Base-by-base conservation (phyloP, 1,140 invertebrate species). In the Drosophila grimshawi region DNA sequence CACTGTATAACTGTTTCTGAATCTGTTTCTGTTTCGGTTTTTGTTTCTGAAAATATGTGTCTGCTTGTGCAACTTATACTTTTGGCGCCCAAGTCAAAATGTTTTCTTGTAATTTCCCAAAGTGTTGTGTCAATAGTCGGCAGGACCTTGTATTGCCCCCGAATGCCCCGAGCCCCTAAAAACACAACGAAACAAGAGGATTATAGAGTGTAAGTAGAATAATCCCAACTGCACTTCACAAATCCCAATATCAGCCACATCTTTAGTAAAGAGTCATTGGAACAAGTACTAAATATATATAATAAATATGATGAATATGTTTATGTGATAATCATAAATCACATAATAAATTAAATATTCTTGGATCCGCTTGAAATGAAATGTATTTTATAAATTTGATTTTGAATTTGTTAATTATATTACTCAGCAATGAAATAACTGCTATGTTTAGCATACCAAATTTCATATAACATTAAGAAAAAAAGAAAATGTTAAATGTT, bases 61-160 rank as follows among this genome's bases (percentile, higher is more conserved):
- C 43, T 56, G 5, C 30, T 65, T 35, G 45, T 33, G 65, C 57
- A 49, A 64, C 68, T 65, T 63, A 51, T 65, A 66, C 71, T 77
- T 70, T 81, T 52, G 45, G 41, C 55, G 52, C 80, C 49, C 59
- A 46, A 65, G 70, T 76, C 59, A 53, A 64, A 88, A 80, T 82
- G 76, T 68, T 86, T 78, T 80, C 63, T 76, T 86, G 77, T 78
- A 89, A 88, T 88, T 81, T 85, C 67, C 65, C 77, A 70, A 82
- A 88, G 85, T 88, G 85, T 88, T 81, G 85, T 81, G 85, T 89
- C 85, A 88, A 88, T 89, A 89, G 64, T 61, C 48, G 7, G n/a
- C 32, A 46, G 39, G 66, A 33, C 62, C 41, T 57, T 19, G 29
- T 45, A 7, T 43, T 39, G 46, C 29, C 39, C 66, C 57, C 33